Base-by-base conservation (phyloP, 1,140 invertebrate genomes). In the Anoplophora glabripennis region DNA sequence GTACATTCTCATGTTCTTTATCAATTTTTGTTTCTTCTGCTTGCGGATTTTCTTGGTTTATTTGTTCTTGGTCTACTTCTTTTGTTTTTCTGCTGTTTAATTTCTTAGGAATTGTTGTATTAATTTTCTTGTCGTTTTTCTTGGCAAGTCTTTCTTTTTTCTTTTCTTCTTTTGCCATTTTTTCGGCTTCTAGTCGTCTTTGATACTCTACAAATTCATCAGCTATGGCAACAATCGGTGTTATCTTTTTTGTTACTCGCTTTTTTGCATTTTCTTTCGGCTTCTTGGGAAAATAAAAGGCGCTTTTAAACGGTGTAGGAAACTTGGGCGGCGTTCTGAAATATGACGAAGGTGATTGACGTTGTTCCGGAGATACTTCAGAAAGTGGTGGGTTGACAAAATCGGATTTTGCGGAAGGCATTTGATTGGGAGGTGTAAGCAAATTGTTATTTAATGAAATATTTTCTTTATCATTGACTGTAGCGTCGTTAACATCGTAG, bases 121-220 rank as follows among this genome's bases (percentile, higher is more conserved):
- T 35, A 9, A 17, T 15, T 35, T 18, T 53, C 33, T 37, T 53
- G 15, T 37, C 17, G 11, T 53, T 53, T 42, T 37, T 15, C 7
- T 53, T 53, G 17, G 14, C 18, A 40, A 17, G 8, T 8, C 38
- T 42, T 21, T 53, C 5, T 9, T 55, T 17, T 45, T 44, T 42
- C 14, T 45, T 46, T 0, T 10, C 33, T 35, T 55, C 17, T 28
- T 46, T 45, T 34, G 44, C 12, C 53, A 33, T 18, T 46, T 55
- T 55, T 35, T 55, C 53, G 21, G 15, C 36, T 55, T 55, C 53
- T 18, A 44, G 14, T 46, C 53, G 44, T 55, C 28, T 33, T 17
- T 55, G 53, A 34, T 55, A 54, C 34, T 54, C 53, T 9, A 44
- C 33, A 9, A 54, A 54, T 44, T 54, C 40, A 45, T 42, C 53